Base-by-base conservation (phyloP, 1,140 invertebrate genomes). In the Nasonia vitripennis region DNA sequence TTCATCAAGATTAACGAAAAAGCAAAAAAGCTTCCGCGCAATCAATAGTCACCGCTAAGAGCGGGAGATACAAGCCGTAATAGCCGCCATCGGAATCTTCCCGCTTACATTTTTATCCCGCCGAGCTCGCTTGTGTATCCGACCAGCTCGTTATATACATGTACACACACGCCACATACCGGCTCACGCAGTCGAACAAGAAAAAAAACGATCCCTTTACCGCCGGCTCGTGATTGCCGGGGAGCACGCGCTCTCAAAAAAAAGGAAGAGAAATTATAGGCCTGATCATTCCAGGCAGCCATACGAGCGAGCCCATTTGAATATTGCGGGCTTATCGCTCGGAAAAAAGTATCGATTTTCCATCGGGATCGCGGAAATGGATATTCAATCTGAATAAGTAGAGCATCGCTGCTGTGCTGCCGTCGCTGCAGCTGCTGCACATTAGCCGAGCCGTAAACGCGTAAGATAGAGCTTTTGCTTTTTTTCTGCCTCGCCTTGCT, bases 311-410 rank as follows among this genome's bases (percentile, higher is more conserved):
- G 73, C 73, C 68, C 68, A 71, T 71, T 71, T 71, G 68, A 71
- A 71, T 71, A 71, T 71, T 71, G 68, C 31, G 27, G 2, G 68
- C 23, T 71, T n/a, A 5, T 20, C 3, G 12, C 17, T 12, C 48
- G 77, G n/a, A 31, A 62, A 78, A 62, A 68, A 70, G 37, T 80
- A 80, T 80, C 62, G 78, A 80, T 80, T 80, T 80, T 80, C 62
- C 67, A 80, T 80, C 37, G 48, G 31, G 27, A 78, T 27, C 68
- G 55, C 78, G 77, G 55, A 78, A 80, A 80, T 68, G 78, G 78
- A 70, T 70, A 81, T 81, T 51, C 70, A 74, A 74, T 55, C 80
- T 5, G 80, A 74, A 34, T 55, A 51, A 74, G 80, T 81, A 81
- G 67, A 71, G 79, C 62, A 71, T 41, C 23, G 34, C 34, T 37